Evolutionary conservation across 2,888 invertebrate genomes (phyloP).

Genomic region (Cactoblastis cactorum): DNA sequence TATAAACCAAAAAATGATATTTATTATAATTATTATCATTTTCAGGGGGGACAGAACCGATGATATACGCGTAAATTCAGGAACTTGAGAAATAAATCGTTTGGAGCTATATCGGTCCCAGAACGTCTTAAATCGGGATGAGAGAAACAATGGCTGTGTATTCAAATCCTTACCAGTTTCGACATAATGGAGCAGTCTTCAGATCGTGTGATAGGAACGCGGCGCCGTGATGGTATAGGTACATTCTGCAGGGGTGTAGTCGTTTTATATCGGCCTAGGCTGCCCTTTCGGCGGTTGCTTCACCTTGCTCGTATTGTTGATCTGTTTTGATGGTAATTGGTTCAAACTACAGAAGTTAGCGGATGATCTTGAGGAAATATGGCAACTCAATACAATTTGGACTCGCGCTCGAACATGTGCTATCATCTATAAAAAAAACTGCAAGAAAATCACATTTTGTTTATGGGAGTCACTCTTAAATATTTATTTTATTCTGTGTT

Average conservation of each 20-base stretch:
- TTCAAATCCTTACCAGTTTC: slow-evolving; percentile 55
- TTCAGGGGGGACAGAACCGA: neutral
- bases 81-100: neutral
- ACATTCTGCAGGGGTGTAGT: slow-evolving; percentile 59
- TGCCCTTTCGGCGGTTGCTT: slow-evolving; percentile 72
- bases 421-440: too few species aligned
- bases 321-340: slow-evolving; percentile 42
- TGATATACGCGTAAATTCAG: neutral
- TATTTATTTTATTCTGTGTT: too few species aligned
- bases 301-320: slow-evolving; percentile 70
- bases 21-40: too few species aligned
- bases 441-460: too few species aligned
- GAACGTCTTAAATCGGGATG: neutral
- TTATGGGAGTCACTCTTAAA: too few species aligned
- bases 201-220: slow-evolving; percentile 38
- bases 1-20: too few species aligned
- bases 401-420: too few species aligned
- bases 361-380: too few species aligned
- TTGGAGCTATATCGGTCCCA: neutral
- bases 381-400: too few species aligned
- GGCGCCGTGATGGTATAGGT: slow-evolving; percentile 40
- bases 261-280: slow-evolving; percentile 65
- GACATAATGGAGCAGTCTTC: slow-evolving; percentile 40
- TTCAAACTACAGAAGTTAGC: slow-evolving; percentile 26
- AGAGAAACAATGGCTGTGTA: slow-evolving; percentile 11